These are phyloP conservation scores for Dryobotodes eremita DNA, from an alignment of 2,888 invertebrate genomes.

Conservation along the genomic window DNA sequence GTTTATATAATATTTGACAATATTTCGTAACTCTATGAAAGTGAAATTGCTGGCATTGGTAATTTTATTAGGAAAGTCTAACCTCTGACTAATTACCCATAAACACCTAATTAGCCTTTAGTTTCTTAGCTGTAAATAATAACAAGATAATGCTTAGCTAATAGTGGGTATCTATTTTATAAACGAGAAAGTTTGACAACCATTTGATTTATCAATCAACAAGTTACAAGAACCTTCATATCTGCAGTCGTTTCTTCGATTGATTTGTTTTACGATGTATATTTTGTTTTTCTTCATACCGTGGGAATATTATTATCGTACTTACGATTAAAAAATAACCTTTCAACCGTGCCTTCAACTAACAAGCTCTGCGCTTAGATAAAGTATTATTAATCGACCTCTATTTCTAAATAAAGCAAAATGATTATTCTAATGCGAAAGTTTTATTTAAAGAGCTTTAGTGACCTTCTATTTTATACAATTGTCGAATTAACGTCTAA, in stretches of 20 bases:
- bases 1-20: neutral
- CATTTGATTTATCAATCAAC: neutral
- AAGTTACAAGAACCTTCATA: neutral
- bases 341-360: neutral
- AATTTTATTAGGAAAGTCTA: conserved; percentile 37
- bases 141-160: neutral
- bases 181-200: conserved; percentile 6
- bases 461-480: conserved; percentile 39
- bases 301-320: neutral
- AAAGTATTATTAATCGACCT: conserved; percentile 14
- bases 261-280: neutral
- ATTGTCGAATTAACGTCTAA: conserved; percentile 18
- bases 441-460: conserved; percentile 28
- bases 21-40: neutral
- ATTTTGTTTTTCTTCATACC: neutral
- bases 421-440: conserved; percentile 29
- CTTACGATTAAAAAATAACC: conserved; percentile 1
- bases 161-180: neutral
- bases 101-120: conserved; percentile 42
- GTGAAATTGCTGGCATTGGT: conserved; percentile 34
- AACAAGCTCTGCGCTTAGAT: conserved; percentile 11
- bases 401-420: conserved; percentile 19
- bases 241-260: neutral
- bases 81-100: conserved; percentile 31
- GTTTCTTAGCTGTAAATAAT: conserved; percentile 38